Percentiles rank a stretch among this genome's conserved stretches.
These are phyloP conservation scores for Pagrus major DNA, from an alignment of 2,113 vertebrate genomes.

Conservation along the genomic window DNA sequence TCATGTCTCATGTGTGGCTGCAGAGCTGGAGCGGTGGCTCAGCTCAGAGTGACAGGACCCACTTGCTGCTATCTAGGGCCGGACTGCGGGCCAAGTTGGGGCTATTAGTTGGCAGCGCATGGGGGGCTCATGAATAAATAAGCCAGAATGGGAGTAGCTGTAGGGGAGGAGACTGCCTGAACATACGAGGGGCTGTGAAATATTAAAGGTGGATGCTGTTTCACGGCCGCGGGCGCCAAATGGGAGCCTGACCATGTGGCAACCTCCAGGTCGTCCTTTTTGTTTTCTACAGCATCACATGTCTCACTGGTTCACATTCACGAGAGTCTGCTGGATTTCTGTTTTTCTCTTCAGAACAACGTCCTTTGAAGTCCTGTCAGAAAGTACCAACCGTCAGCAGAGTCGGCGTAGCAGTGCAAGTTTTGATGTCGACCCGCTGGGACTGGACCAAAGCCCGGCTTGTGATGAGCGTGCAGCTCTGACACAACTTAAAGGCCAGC, in stretches of 20 bases:
- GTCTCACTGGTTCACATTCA: constrained; percentile 19
- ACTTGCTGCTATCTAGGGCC: constrained; percentile 41
- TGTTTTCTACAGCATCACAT: constrained; percentile 26
- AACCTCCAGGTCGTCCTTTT: constrained; percentile 14
- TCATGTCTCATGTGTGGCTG: constrained; percentile 16
- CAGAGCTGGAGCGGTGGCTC: constrained; percentile 18
- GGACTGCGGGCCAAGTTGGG: constrained; percentile 37
- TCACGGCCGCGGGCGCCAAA: constrained; percentile 58
- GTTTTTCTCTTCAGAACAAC: constrained; percentile 12
- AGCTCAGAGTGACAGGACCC: constrained; percentile 30
- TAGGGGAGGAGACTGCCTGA: constrained; percentile 70
- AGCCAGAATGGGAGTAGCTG: constrained; percentile 61
- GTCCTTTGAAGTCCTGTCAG: constrained; percentile 60
- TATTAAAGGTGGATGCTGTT: constrained; percentile 78
- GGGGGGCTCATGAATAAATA: constrained; percentile 72
- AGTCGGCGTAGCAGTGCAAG: constrained; percentile 5
- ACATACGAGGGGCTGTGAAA: constrained; percentile 80
- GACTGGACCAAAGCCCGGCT: constrained; percentile 40
- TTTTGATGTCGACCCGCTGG: constrained; percentile 53
- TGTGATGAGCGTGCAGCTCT: constrained; percentile 43
- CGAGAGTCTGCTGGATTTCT: constrained; percentile 17
- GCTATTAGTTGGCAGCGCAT: constrained; percentile 52
- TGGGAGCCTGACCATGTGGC: constrained; percentile 60
- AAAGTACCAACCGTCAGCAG: constrained; percentile 52
- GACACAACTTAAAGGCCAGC: neutral